Base-by-base conservation (phyloP, 2,797 vertebrate species). In the Pristis pectinata region DNA sequence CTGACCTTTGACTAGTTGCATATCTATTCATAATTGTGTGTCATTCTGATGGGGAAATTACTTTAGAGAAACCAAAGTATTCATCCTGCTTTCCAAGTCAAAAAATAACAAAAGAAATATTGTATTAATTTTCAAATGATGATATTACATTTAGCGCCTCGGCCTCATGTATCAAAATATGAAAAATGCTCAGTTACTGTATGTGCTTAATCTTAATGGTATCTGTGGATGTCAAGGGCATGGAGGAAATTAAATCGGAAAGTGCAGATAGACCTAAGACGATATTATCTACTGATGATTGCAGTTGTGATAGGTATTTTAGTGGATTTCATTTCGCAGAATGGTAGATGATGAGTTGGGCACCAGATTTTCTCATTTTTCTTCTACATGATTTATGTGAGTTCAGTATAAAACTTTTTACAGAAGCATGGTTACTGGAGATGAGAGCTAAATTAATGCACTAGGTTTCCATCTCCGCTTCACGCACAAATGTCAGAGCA, bases 231-330 rank as follows among this genome's bases (percentile, higher is more conserved):
- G 98, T 99, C 99, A 99, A 99, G 99, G 99, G 98, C 99, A 99
- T 98, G 98, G 98, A 99, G 98, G 98, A 99, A 99, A 99, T 99
- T 99, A 99, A 99, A 99, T 99, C 98, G 98, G 99, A 99, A 99
- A 99, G 98, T 99, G 98, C 98, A 99, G 98, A 99, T 99, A 99
- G 99, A 99, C 98, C 99, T 99, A 99, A 99, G 99, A 98, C 98
- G 99, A 99, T 99, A 99, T 99, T 99, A 99, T 99, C 98, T 98
- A 98, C 98, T 98, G 98, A 98, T 99, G 99, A 99, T 99, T 99
- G 99, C 98, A 97, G 98, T 98, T 99, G 99, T 99, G 99, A 99
- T 99, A 99, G 98, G 98, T 99, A 99, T 99, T 99, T 98, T 98
- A 99, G 98, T 98, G 99, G 98, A 99, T 99, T 99, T 99, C 98